Conservation (phyloP, 2,888 invertebrate species). For the Lasius fuliginosus region DNA sequence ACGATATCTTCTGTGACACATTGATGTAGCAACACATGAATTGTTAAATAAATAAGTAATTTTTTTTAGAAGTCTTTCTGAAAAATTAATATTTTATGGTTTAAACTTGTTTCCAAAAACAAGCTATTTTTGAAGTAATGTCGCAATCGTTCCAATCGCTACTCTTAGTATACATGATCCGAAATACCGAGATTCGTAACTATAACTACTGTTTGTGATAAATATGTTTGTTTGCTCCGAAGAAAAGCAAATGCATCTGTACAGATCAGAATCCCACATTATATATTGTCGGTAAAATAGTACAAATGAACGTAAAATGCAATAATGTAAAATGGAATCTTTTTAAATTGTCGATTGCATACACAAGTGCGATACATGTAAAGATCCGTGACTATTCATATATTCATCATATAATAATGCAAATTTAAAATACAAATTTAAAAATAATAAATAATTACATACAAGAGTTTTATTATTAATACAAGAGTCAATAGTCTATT, state of each 20-base stretch:
- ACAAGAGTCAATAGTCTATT: too few species aligned
- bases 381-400: not conserved
- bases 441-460: too few species aligned
- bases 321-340: not conserved
- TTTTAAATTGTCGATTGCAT: not conserved
- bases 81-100: constrained; percentile 40
- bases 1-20: constrained; percentile 20
- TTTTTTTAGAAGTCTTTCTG: constrained; percentile 14
- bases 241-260: constrained; percentile 7
- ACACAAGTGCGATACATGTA: not conserved
- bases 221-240: not conserved
- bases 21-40: constrained; percentile 11
- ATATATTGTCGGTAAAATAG: not conserved
- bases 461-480: too few species aligned
- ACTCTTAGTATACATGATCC: constrained; percentile 14
- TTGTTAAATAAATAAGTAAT: constrained; percentile 11
- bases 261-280: constrained; percentile 24
- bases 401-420: not conserved
- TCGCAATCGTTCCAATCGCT: not conserved
- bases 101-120: constrained; percentile 40
- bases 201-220: not conserved
- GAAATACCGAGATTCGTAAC: constrained; percentile 1
- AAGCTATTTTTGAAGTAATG: constrained; percentile 40
- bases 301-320: constrained; percentile 12
- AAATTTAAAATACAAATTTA: not conserved